Base-by-base conservation (phyloP, 2,888 invertebrate genomes). In the Portevinia maculata region DNA sequence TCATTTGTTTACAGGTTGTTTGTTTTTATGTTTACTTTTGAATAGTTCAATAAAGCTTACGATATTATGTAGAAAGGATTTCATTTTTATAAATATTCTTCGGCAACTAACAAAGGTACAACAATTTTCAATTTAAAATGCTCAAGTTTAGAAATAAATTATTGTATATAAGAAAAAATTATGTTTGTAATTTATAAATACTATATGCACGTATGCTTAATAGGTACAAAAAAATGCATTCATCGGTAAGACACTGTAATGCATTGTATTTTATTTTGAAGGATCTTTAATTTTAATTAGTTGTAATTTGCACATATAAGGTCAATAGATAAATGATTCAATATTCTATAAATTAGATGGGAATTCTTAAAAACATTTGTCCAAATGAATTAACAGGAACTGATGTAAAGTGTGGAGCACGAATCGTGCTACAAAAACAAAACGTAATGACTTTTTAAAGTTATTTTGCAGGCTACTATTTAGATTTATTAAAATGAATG, bases 21-120 rank as follows among this genome's bases (percentile, higher is more conserved):
- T 50, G 39, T 55, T 9, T 53, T 50, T 24, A n/a, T 41, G 34
- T 39, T 46, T 41, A 37, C 48, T 59, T 62, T 79, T 64, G 70
- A 81, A 53, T 81, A 81, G 76, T 81, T 76, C 52, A 81, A 70
- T 81, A 70, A 81, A 76, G 81, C 81, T 81, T 70, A 81, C 81
- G 70, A 70, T 75, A 52, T 44, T 81, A 75, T 64, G 81, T 81
- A 75, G 81, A 81, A 81, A 81, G 76, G 70, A 65, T 53, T 76
- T 50, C 41, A 34, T 69, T 48, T 73, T 50, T 34, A 60, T 74
- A 48, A 53, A 70, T 48, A 46, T 73, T 70, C 46, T 28, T 71
- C 64, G 70, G 76, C 65, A 65, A 71, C 70, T 81, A 76, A 65
- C 57, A 81, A 41, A 76, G 76, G 76, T 81, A 76, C 81, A 81